Evolutionary conservation across 2,888 invertebrate species (phyloP).

Genomic region (Terebella lapidaria): DNA sequence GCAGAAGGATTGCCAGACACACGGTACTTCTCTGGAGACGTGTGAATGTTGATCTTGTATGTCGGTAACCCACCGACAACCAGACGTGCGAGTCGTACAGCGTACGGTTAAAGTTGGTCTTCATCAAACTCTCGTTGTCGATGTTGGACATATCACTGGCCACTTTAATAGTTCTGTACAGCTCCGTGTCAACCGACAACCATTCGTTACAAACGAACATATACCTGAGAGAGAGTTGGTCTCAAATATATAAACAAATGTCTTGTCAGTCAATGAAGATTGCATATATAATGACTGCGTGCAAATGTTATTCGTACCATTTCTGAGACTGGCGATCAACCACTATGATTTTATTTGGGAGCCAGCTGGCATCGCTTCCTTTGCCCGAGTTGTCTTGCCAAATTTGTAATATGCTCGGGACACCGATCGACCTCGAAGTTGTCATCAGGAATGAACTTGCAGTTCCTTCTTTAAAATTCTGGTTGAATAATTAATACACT

Average conservation of each 20-base stretch:
- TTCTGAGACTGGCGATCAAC: conserved; percentile 9
- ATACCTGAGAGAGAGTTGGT: conserved; percentile 9
- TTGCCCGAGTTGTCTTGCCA: conserved; percentile 32
- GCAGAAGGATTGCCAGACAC: conserved; percentile 30
- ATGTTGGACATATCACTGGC: not conserved
- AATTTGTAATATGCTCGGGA: conserved; percentile 1
- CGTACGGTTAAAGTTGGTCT: conserved; percentile 6
- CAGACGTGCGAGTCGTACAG: conserved; percentile 52
- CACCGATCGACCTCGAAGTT: conserved; percentile 1
- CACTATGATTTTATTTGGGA: conserved; percentile 15
- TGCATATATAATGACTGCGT: too few species aligned
- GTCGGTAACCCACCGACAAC: conserved; percentile 53
- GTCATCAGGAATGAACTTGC: conserved; percentile 6
- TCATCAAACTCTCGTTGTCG: conserved; percentile 3
- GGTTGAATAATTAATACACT: not conserved
- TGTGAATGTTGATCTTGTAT: conserved; percentile 49
- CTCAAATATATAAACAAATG: not conserved
- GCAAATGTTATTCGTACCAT: too few species aligned
- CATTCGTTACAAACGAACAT: conserved; percentile 45
- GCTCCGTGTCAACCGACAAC: conserved; percentile 46
- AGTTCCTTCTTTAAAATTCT: conserved; percentile 8
- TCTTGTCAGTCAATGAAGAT: too few species aligned
- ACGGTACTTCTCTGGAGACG: conserved; percentile 39
- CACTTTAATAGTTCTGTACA: not conserved
- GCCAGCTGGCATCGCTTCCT: conserved; percentile 11